Conservation (phyloP, 2,113 vertebrate genomes). For the Thryonomys swinderianus region DNA sequence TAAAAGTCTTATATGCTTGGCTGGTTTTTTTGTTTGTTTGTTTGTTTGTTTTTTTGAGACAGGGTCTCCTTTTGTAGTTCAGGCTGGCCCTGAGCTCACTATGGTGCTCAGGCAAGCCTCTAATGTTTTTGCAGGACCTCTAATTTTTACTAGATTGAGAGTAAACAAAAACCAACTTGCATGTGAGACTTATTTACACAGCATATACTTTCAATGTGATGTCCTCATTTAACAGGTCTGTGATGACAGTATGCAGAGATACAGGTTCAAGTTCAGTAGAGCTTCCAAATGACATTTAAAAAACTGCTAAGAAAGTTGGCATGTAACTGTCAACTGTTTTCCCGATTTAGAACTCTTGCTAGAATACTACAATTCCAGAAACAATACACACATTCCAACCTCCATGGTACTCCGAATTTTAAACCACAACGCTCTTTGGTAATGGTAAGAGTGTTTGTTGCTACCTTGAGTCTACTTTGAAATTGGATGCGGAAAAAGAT, state of each 20-base stretch:
- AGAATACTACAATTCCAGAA: slow-evolving; percentile 2
- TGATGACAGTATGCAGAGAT: neutral
- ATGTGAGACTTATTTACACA: slow-evolving; percentile 40
- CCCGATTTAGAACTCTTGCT: neutral
- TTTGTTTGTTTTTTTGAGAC: no score
- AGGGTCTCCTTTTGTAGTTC: no score
- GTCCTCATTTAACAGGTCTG: slow-evolving; percentile 45
- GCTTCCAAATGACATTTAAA: slow-evolving; percentile 21
- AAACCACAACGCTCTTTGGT: neutral
- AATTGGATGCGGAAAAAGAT: neutral
- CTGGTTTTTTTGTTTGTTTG: no score
- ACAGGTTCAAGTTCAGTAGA: neutral
- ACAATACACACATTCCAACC: slow-evolving; percentile 40
- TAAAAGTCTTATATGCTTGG: neutral
- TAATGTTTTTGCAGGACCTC: slow-evolving; percentile 50
- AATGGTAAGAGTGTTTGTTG: no score
- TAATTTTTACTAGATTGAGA: slow-evolving; percentile 54
- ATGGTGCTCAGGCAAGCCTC: no score
- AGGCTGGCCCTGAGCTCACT: no score
- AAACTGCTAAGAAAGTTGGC: neutral
- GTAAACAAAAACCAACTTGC: slow-evolving; percentile 58
- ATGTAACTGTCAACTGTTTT: slow-evolving; percentile 10
- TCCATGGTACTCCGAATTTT: neutral
- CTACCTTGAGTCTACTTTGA: neutral
- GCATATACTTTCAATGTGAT: slow-evolving; percentile 42